phyloP scores from a whole-genome alignment of 2,113 vertebrate genomes.

The Barbus barbus region DNA sequence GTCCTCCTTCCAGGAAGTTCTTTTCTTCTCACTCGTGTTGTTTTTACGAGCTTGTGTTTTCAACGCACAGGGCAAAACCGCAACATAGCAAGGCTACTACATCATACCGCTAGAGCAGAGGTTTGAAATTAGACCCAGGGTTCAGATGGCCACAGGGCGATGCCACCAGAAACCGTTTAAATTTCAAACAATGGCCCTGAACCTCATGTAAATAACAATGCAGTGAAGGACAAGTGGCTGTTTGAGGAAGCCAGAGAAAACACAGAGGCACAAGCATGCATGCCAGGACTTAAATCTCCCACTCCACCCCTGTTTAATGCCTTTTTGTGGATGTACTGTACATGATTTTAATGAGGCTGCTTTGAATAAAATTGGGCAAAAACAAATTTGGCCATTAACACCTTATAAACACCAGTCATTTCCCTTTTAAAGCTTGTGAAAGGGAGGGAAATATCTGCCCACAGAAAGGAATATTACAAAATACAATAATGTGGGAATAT shows the following conservation, averaged over 20 bases:
- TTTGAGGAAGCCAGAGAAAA: constrained; percentile 26
- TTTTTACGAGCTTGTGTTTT: constrained; percentile 56
- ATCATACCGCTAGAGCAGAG: constrained; percentile 37
- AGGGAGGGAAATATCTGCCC: constrained; percentile 30
- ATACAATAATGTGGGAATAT: constrained; percentile 14
- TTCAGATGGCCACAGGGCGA: constrained; percentile 46
- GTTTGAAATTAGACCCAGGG: constrained; percentile 36
- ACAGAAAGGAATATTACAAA: constrained; percentile 30
- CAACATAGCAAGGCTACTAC: constrained; percentile 45
- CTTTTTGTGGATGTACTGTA: constrained; percentile 26
- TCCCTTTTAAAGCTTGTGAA: constrained; percentile 11
- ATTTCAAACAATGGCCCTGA: constrained; percentile 38
- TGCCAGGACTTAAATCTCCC: constrained; percentile 17
- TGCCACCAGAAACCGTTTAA: constrained; percentile 36
- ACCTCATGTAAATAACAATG: constrained; percentile 37
- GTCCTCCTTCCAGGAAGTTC: constrained; percentile 49
- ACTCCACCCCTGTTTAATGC: constrained; percentile 10
- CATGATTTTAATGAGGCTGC: constrained; percentile 44
- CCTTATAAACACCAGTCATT: constrained; percentile 44
- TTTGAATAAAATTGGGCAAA: constrained; percentile 33
- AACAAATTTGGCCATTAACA: constrained; percentile 43
- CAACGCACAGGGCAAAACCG: constrained; percentile 47
- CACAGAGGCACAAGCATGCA: constrained; percentile 10
- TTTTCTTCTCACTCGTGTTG: constrained; percentile 41
- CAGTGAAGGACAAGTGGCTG: constrained; percentile 28